Evolutionary conservation across 1,140 invertebrate species (phyloP).

Genomic region (Rhagoletis zephyria): DNA sequence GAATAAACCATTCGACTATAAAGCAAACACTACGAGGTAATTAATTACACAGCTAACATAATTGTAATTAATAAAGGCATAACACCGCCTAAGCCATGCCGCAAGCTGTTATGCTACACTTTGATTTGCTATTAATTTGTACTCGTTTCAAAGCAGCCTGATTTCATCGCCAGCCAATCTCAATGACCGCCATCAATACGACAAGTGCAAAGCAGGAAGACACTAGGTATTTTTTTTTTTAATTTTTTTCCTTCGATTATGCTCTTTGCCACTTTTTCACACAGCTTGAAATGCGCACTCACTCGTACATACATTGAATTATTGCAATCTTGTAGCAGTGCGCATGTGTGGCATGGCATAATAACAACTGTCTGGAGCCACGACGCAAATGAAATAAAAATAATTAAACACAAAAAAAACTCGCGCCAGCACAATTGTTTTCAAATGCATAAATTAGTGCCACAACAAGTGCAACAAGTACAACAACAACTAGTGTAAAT

Average conservation of each 20-base stretch:
- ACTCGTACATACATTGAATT: not conserved
- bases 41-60: conserved; percentile 5
- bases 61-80: conserved; percentile 6
- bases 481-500: not conserved
- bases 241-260: not conserved
- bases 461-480: conserved; percentile 26
- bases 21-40: not conserved
- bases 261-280: conserved; percentile 3
- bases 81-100: not conserved
- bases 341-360: not conserved
- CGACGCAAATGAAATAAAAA: not conserved
- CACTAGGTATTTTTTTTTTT: not conserved
- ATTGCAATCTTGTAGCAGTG: not conserved
- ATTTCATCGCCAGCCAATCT: conserved; percentile 23
- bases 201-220: conserved; percentile 46
- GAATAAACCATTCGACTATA: no score
- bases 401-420: not conserved
- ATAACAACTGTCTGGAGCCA: not conserved
- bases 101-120: not conserved
- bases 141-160: not conserved
- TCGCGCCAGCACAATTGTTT: conserved; percentile 13
- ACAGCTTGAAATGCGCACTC: not conserved
- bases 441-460: conserved; percentile 40
- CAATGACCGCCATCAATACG: conserved; percentile 16
- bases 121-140: not conserved